Evolutionary conservation across 2,888 invertebrate genomes (phyloP).

Genomic region (Pristionchus exspectatus): DNA sequence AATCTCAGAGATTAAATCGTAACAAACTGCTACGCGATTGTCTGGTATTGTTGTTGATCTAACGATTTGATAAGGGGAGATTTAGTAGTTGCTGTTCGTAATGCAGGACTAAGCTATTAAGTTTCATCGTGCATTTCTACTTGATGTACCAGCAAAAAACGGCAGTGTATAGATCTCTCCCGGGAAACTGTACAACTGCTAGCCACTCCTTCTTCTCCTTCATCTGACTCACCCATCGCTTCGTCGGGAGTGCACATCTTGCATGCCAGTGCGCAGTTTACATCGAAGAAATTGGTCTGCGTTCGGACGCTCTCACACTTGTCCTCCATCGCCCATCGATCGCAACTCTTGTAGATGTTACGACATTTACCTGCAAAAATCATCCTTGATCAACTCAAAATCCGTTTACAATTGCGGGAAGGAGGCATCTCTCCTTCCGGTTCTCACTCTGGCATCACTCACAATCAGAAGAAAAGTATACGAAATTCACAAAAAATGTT

Average conservation of each 20-base stretch:
- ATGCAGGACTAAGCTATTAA: background rate
- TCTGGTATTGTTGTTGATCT: background rate
- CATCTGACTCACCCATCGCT: slow-evolving; percentile 60
- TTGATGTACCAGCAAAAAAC: too few species aligned
- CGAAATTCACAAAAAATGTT: background rate
- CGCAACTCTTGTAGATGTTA: slow-evolving; percentile 78
- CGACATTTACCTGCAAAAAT: slow-evolving; percentile 76
- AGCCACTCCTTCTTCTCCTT: background rate
- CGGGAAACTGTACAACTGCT: background rate
- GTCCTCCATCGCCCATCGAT: slow-evolving; percentile 78
- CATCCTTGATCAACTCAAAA: too few species aligned
- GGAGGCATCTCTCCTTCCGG: too few species aligned
- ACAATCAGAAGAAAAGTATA: background rate
- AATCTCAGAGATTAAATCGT: background rate
- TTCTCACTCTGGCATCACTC: too few species aligned
- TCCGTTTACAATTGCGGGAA: too few species aligned
- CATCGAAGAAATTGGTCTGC: slow-evolving; percentile 78
- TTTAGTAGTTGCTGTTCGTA: background rate
- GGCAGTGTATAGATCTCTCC: background rate
- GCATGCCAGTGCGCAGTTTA: slow-evolving; percentile 78
- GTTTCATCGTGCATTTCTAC: background rate
- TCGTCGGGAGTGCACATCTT: slow-evolving; percentile 77
- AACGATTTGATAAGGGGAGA: background rate
- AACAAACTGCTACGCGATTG: background rate
- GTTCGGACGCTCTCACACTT: slow-evolving; percentile 76